phyloP scores from a whole-genome alignment of 2,113 vertebrate genomes.

The Xenotilapia flavipinnis region DNA sequence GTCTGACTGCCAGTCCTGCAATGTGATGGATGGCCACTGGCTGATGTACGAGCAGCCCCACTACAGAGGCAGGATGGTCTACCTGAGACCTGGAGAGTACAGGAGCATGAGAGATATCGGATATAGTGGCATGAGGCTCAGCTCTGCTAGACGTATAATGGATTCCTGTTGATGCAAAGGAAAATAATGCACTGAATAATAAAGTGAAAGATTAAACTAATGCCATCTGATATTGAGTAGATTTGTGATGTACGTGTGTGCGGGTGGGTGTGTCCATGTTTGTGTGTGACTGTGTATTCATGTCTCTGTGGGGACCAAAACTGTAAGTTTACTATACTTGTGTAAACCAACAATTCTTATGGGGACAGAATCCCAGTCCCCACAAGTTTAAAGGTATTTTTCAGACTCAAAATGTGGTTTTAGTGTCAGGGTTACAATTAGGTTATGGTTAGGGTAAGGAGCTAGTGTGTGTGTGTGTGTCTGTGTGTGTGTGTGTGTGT shows the following conservation, averaged over 20 bases:
- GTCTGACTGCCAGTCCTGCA: slow-evolving; percentile 49
- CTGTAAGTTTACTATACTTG: background rate
- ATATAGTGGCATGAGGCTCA: slow-evolving; percentile 36
- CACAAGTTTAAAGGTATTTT: background rate
- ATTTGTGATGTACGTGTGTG: background rate
- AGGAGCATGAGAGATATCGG: slow-evolving; percentile 35
- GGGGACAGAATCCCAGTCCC: background rate
- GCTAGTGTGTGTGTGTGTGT: background rate
- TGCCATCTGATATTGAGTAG: background rate
- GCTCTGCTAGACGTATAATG: slow-evolving; percentile 44
- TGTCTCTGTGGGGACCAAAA: background rate
- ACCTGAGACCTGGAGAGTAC: slow-evolving; percentile 55
- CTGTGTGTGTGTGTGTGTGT: too few species aligned
- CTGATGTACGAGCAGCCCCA: slow-evolving; percentile 54
- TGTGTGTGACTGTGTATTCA: background rate
- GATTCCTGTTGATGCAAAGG: slow-evolving; percentile 38
- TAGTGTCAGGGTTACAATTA: too few species aligned
- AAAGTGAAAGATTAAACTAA: background rate
- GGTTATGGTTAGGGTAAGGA: too few species aligned
- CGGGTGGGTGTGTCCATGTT: background rate
- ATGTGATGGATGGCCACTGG: slow-evolving; percentile 57
- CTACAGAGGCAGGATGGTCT: slow-evolving; percentile 53
- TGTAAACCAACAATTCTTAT: background rate
- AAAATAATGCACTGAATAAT: background rate
- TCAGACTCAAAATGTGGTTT: too few species aligned